Base-by-base conservation (phyloP, 2,113 vertebrate species). In the Xerus inauris region DNA sequence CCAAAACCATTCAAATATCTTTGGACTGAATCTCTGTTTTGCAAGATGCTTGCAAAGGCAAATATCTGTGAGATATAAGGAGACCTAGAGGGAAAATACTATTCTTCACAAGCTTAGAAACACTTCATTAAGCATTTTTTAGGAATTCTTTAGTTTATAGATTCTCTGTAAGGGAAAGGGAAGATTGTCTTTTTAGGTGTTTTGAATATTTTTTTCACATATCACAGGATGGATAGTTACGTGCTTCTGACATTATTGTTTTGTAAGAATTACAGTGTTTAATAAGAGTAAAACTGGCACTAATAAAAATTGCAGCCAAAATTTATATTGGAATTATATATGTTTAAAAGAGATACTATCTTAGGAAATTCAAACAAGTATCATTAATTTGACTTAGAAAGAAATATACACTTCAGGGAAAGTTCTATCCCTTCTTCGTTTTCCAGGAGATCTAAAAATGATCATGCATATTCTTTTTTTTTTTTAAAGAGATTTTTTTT, bases 31-130 rank as follows among this genome's bases (percentile, higher is more conserved):
- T 83, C 14, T 81, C 11, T 84, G 26, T 93, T 76, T 67, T 38
- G 45, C 51, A 72, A 92, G 83, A 80, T 49, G 10, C 59, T 87
- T 69, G 14, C 77, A 81, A 96, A 92, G 71, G 67, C 30, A 90
- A 49, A 51, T 59, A 77, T 71, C 35, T 62, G 9, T 79, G 40
- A 91, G 26, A 51, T 67, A 38, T 80, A 20, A 91, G 35, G 19
- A 90, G 26, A 83, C 30, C 28, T 59, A 38, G 11, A 62, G 24
- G n/a, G 45, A 94, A 95, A 84, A 73, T 71, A 22, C 8, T 83
- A 4, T 76, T 45, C 10, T 49, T 92, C 12, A 47, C 19, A 89
- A 42, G 24, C 51, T 94, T 91, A 42, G 88, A 87, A 94, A 82
- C 42, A 88, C 30, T 57, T 92, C 32, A 67, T 65, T 89, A 72